These are phyloP conservation scores for Spisula subtruncata DNA, from an alignment of 2,888 invertebrate genomes.

Conservation along the genomic window DNA sequence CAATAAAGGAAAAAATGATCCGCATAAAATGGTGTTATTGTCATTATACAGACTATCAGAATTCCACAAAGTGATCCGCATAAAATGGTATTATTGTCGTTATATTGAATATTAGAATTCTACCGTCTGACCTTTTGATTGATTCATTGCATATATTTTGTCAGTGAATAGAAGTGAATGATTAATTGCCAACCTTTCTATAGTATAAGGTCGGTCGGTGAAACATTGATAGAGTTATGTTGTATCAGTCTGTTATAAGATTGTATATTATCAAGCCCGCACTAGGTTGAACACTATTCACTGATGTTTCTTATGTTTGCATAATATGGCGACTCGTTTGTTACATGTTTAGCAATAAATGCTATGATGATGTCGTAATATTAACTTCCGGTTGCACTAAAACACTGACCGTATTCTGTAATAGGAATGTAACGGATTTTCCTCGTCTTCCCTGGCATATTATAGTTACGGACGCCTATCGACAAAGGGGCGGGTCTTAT, in stretches of 20 bases:
- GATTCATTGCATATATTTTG: constrained; percentile 54
- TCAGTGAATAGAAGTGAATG: constrained; percentile 47
- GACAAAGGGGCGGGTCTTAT: too few species aligned
- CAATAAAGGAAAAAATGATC: constrained; percentile 45
- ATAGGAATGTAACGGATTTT: not conserved
- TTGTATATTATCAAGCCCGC: constrained; percentile 20
- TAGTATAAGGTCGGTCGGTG: constrained; percentile 54
- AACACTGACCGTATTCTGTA: not conserved
- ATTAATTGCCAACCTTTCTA: constrained; percentile 60
- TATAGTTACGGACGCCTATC: too few species aligned
- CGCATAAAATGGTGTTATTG: constrained; percentile 53
- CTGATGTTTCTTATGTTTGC: constrained; percentile 2
- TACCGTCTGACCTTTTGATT: constrained; percentile 62
- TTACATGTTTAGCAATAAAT: not conserved
- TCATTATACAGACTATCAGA: not conserved
- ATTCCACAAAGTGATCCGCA: constrained; percentile 50
- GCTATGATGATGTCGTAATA: constrained; percentile 13
- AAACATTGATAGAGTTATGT: constrained; percentile 36
- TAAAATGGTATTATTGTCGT: constrained; percentile 50
- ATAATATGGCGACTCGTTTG: constrained; percentile 9
- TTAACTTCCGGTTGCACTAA: constrained; percentile 29
- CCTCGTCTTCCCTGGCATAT: too few species aligned
- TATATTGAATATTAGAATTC: constrained; percentile 50
- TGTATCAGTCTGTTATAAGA: constrained; percentile 33
- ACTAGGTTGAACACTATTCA: constrained; percentile 4